Conservation (phyloP, 1,140 invertebrate genomes). For the Cataglyphis hispanica region DNA sequence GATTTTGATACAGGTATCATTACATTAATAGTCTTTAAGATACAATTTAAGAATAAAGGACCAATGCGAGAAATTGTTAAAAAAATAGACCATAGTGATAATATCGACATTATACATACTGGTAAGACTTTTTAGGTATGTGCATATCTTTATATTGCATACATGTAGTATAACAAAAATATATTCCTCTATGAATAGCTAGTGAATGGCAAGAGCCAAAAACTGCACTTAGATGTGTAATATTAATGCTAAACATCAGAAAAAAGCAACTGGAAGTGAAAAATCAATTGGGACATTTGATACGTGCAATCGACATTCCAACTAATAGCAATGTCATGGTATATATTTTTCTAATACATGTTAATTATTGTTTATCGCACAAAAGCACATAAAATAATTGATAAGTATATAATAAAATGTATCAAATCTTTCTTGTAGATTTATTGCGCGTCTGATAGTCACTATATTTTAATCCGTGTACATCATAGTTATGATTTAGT, state of each 20-base stretch:
- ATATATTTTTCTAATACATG: background rate
- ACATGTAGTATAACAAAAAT: constrained; percentile 8
- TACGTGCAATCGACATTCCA: constrained; percentile 82
- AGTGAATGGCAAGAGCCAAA: constrained; percentile 85
- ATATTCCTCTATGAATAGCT: constrained; percentile 76
- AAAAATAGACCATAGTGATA: constrained; percentile 57
- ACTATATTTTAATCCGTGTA: constrained; percentile 86
- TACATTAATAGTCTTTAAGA: constrained; percentile 37
- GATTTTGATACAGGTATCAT: constrained; percentile 44
- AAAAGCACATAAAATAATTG: constrained; percentile 12
- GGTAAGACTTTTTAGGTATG: constrained; percentile 25
- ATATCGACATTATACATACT: constrained; percentile 23
- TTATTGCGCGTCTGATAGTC: constrained; percentile 83
- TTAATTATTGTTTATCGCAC: background rate
- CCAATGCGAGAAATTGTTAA: constrained; percentile 68
- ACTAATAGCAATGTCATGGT: constrained; percentile 55
- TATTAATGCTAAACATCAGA: constrained; percentile 81
- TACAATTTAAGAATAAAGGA: constrained; percentile 28
- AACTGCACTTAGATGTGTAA: constrained; percentile 81
- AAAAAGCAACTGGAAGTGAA: constrained; percentile 78
- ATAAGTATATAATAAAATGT: no score
- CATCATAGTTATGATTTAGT: constrained; percentile 88
- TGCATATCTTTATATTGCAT: background rate
- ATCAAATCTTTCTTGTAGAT: constrained; percentile 63
- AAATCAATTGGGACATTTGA: constrained; percentile 78